A percentile compares a stretch with the other conserved stretches of the same genome.
These are phyloP conservation scores for Apteryx owenii DNA, from an alignment of 2,113 vertebrate species.

Conservation along the genomic window DNA sequence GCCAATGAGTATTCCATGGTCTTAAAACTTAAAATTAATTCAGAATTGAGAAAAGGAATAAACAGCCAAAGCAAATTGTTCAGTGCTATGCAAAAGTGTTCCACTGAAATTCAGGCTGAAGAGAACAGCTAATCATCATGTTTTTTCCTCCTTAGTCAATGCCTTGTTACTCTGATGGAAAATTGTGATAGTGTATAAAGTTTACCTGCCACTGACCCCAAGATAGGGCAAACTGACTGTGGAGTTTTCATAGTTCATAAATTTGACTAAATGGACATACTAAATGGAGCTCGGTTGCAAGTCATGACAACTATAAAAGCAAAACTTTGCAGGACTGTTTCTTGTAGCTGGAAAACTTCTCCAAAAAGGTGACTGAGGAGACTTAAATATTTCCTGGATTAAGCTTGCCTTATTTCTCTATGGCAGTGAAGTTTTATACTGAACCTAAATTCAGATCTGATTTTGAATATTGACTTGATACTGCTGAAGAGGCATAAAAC, in stretches of 20 bases:
- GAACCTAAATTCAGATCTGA: not conserved
- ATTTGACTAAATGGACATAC: not conserved
- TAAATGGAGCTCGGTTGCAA: rapidly evolving
- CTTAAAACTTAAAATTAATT: not conserved
- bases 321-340: not conserved
- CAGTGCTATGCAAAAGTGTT: not conserved
- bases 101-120: not conserved
- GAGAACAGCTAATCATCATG: not conserved
- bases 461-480: not conserved
- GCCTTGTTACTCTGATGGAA: not conserved
- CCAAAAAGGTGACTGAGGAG: not conserved
- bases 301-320: not conserved
- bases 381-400: not conserved
- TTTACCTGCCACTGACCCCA: not conserved
- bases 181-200: not conserved
- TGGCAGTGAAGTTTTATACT: not conserved
- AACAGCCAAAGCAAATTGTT: not conserved
- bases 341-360: not conserved
- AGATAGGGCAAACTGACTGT: not conserved
- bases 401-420: not conserved
- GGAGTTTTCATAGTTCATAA: not conserved
- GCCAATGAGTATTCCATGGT: not conserved
- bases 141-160: not conserved
- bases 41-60: not conserved
- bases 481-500: not conserved